Base-by-base conservation (phyloP, 2,113 vertebrate species). In the Calonectris borealis region DNA sequence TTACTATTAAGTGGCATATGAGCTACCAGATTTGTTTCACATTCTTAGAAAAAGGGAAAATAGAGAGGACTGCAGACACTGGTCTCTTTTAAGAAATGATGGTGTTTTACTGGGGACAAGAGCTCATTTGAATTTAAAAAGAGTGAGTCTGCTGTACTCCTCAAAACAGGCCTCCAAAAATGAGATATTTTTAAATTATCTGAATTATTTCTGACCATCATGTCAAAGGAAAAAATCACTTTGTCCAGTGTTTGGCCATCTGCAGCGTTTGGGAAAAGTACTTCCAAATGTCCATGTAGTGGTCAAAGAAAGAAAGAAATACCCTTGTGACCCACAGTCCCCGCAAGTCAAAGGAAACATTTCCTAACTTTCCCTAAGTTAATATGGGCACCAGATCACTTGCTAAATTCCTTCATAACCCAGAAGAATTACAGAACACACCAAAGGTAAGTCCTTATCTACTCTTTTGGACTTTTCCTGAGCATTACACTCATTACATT, bases 1-100 rank as follows among this genome's bases (percentile, higher is more conserved):
- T 84, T 91, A 91, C 83, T 94, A 88, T 92, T 92, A 93, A 86
- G 86, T 91, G 72, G 60, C 78, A 72, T 82, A 86, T 91, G 73
- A 96, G 49, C 76, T 73, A 79, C 76, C 69, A 86, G 86, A 94
- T 91, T 91, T 89, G 48, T 86, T 89, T 89, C 69, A 88, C 24
- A 54, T 94, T 86, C 57, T 82, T 68, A 84, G 68, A 58, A 93
- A 80, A 85, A 54, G 4, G 29, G 42, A 83, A 88, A 88, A 80
- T 11, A 72, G 12, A 48, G 17, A 76, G 16, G 64, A 44, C 10
- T 83, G 60, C 25, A 95, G 91, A 93, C 69, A 52, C 17, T 26
- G 24, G 42, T 36, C 21, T 82, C 32, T 49, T 46, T 52, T 36
- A 70, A 73, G 71, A 95, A 94, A 77, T 73, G 17, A 46, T 80